Percentiles rank a stretch among this genome's conserved stretches.
Evolutionary conservation across 1,140 invertebrate genomes (phyloP).

Genomic region (Drosophila nasuta): DNA sequence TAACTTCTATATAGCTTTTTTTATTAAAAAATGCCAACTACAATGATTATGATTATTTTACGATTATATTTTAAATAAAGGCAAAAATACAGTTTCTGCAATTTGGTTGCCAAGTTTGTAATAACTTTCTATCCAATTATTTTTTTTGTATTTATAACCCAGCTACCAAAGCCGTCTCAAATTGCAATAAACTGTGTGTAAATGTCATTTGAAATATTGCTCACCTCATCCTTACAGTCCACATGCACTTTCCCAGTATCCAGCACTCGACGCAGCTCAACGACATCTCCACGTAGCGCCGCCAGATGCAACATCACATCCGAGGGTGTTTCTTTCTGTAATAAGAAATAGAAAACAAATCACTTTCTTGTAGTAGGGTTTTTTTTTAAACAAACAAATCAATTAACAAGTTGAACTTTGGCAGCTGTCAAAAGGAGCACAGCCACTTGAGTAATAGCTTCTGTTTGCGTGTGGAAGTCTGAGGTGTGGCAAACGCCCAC

Average conservation of each 20-base stretch:
- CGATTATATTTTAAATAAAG: too few species aligned
- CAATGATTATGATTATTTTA: too few species aligned
- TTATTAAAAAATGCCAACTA: too few species aligned
- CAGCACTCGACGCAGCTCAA: constrained; percentile 90
- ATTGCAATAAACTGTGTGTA: too few species aligned
- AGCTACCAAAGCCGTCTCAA: too few species aligned
- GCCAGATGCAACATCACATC: constrained; percentile 96
- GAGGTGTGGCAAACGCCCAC: constrained; percentile 1
- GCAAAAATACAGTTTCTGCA: too few species aligned
- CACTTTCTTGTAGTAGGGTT: not conserved
- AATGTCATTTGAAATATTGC: constrained; percentile 47
- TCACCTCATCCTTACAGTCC: constrained; percentile 96
- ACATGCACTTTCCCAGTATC: constrained; percentile 97
- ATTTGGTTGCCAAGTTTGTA: too few species aligned
- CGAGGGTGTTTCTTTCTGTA: constrained; percentile 95
- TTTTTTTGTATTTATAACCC: too few species aligned
- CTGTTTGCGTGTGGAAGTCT: not conserved
- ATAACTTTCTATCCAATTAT: too few species aligned
- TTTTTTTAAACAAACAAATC: constrained; percentile 52
- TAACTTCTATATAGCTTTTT: too few species aligned
- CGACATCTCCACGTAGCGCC: constrained; percentile 92
- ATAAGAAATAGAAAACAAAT: constrained; percentile 54
- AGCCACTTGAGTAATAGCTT: constrained; percentile 52
- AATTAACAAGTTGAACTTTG: constrained; percentile 57
- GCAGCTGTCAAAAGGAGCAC: constrained; percentile 52